A percentile compares a stretch with the other conserved stretches of the same genome.
Evolutionary conservation across 1,140 invertebrate species (phyloP).

Genomic region (Pseudobourletiella spinata): DNA sequence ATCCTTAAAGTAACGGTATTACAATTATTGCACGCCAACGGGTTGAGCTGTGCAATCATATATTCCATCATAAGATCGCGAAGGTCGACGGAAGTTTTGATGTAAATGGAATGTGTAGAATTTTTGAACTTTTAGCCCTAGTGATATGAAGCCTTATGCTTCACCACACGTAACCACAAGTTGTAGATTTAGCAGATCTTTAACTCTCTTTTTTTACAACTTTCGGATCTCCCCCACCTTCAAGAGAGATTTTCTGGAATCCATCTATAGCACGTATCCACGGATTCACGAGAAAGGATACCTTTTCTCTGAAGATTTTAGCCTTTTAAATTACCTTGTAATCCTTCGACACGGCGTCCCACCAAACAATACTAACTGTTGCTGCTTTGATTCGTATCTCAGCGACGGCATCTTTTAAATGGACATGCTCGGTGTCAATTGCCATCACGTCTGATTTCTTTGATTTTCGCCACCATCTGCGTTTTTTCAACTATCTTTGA

Average conservation of each 20-base stretch:
- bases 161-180: neutral
- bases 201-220: neutral
- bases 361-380: neutral
- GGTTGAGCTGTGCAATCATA: neutral
- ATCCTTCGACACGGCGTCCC: too few relatives aligned
- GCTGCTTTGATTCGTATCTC: neutral
- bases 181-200: neutral
- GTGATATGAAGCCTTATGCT: neutral
- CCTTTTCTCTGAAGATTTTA: neutral
- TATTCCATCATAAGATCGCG: neutral
- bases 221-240: neutral
- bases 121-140: neutral
- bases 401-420: neutral
- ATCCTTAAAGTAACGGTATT: neutral
- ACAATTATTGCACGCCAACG: neutral
- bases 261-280: neutral
- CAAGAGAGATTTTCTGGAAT: neutral
- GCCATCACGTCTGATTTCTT: neutral
- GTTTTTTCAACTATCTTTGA: neutral
- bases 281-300: neutral
- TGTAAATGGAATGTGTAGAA: neutral
- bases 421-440: neutral
- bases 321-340: neutral
- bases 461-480: neutral
- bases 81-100: neutral